phyloP scores from a whole-genome alignment of 2,888 invertebrate species.

The Andrena hattorfiana region DNA sequence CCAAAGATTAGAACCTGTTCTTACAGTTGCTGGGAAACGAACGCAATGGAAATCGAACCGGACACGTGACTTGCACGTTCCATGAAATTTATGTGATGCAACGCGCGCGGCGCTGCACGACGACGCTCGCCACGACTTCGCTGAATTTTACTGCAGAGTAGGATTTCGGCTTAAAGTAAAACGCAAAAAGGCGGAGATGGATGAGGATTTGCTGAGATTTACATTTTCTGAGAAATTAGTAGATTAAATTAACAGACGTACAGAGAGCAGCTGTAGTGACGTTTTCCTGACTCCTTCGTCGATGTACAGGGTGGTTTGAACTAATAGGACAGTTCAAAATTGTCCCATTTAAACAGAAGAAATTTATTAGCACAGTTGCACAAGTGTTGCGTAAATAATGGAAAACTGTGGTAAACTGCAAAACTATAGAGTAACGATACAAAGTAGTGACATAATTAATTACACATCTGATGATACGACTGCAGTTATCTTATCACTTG shows the following conservation, averaged over 20 bases:
- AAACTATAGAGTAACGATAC: too few species aligned
- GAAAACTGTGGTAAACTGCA: too few species aligned
- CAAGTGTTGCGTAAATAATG: too few species aligned
- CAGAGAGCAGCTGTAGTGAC: not conserved
- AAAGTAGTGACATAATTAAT: too few species aligned
- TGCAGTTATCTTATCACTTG: too few species aligned
- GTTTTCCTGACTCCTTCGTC: too few species aligned
- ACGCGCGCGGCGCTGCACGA: not conserved
- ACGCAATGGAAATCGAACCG: slow-evolving; percentile 28
- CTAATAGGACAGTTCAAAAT: too few species aligned
- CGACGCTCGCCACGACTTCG: not conserved
- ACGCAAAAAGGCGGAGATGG: not conserved
- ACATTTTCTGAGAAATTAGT: not conserved
- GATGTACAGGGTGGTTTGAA: too few species aligned
- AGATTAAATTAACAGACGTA: too few species aligned
- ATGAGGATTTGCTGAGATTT: not conserved
- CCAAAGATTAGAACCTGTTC: slow-evolving; percentile 67
- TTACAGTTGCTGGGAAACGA: slow-evolving; percentile 22
- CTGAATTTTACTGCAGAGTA: not conserved
- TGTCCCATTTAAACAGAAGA: too few species aligned
- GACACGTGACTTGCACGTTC: not conserved
- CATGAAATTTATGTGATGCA: slow-evolving; percentile 21
- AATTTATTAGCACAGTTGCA: too few species aligned
- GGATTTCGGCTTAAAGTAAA: not conserved
- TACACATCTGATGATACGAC: too few species aligned